Base-by-base conservation (phyloP, 2,888 invertebrate species). In the Drosophila recens region DNA sequence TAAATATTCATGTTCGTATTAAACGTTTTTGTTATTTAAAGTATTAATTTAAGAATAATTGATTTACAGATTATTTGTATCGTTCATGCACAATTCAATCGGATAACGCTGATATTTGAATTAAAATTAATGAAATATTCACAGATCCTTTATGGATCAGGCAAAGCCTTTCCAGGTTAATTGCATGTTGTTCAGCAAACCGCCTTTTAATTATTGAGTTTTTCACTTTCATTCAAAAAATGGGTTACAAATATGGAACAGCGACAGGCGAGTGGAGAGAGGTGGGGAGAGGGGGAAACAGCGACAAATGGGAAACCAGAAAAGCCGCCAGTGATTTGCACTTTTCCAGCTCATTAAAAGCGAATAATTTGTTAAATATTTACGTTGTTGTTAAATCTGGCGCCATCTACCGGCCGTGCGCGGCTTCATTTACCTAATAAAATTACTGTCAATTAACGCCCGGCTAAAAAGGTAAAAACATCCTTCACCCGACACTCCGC, bases 321-420 rank as follows among this genome's bases (percentile, higher is more conserved):
- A 70, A 75, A 71, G 72, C 80, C 73, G 71, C 38, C 81, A 78
- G 80, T 88, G 87, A 86, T 86, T 86, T 90, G 87, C 84, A 87
- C 89, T 83, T 90, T 90, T 86, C 67, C 89, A 90, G 90, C 90
- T 86, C 87, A 86, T 86, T 86, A 90, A 90, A 86, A 86, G 63
- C 81, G 83, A 72, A 86, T 90, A 86, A 86, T 90, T 86, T 82
- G 87, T 86, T 80, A 80, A 86, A 90, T 88, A 86, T 90, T 90
- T 82, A 86, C 84, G 87, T 48, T 78, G 77, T 70, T 80, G 69
- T 82, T 74, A 72, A 80, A 64, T 62, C 66, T 64, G 77, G 69
- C 65, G 69, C 72, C 75, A 75, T 67, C 75, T 75, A 75, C 65
- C 77, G 74, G 42, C 68, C 49, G 30, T 52, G 49, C 40, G 59